Evolutionary conservation across 2,797 vertebrate species (phyloP).

Genomic region (Malacoraja senta): DNA sequence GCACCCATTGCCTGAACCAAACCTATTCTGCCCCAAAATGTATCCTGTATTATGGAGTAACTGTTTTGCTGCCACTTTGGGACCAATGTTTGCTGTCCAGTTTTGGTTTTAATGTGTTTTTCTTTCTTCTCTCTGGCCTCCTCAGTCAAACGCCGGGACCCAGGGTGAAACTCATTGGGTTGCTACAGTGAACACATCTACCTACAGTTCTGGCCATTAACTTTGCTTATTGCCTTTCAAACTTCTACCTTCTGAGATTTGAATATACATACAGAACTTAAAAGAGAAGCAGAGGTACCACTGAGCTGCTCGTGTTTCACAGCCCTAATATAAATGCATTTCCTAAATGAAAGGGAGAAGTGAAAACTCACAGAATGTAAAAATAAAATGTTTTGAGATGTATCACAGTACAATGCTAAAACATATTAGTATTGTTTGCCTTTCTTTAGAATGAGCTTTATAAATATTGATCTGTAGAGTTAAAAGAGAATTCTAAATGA

Average conservation of each 20-base stretch:
- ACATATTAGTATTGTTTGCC: constrained; percentile 89
- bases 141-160: constrained; percentile 53
- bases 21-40: not conserved
- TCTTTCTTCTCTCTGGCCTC: constrained; percentile 62
- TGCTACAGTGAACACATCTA: constrained; percentile 53
- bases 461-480: constrained; percentile 98
- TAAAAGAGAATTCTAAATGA: constrained; percentile 99
- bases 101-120: not conserved
- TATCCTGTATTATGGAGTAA: not conserved
- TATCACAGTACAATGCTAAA: constrained; percentile 94
- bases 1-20: not conserved
- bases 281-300: constrained; percentile 75
- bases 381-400: constrained; percentile 83
- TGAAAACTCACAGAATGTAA: constrained; percentile 79
- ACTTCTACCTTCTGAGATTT: constrained; percentile 93
- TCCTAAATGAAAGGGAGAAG: constrained; percentile 61
- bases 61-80: not conserved
- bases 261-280: constrained; percentile 83
- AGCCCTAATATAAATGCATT: constrained; percentile 78
- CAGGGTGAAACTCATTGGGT: constrained; percentile 56
- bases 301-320: constrained; percentile 89
- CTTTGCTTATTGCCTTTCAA: constrained; percentile 59
- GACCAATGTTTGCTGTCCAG: not conserved
- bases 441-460: constrained; percentile 98
- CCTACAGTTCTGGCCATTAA: constrained; percentile 59